Evolutionary conservation across 2,888 invertebrate genomes (phyloP).

Genomic region (Pheosia tremula): DNA sequence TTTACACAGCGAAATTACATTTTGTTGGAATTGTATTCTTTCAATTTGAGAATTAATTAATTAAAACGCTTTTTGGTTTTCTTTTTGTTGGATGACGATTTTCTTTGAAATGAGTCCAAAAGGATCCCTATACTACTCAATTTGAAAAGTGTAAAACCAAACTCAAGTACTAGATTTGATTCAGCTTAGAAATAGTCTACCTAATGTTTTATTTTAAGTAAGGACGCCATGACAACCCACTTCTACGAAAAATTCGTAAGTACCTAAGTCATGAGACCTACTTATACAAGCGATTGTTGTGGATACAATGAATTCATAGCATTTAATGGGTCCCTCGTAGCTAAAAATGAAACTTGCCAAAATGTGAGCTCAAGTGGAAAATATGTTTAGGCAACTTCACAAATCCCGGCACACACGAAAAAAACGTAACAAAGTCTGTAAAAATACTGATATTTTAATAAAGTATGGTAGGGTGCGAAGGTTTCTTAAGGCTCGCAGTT

Average conservation of each 20-base stretch:
- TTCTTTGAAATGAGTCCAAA: neutral
- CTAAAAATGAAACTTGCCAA: neutral
- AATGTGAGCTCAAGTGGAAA: neutral
- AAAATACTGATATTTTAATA: conserved; percentile 40
- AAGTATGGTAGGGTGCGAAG: conserved; percentile 20
- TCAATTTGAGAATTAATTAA: neutral
- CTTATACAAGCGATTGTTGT: too few relatives aligned
- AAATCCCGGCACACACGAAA: conserved; percentile 9
- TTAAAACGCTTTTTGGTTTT: neutral
- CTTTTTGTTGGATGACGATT: neutral
- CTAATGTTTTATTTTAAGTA: too few relatives aligned
- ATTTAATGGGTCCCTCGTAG: neutral
- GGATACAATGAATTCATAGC: neutral
- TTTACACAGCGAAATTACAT: neutral
- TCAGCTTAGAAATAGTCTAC: too few relatives aligned
- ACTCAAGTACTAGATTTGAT: too few relatives aligned
- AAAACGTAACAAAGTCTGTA: conserved; percentile 42
- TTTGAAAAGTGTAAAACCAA: too few relatives aligned
- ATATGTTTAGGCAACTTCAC: neutral
- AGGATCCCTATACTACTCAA: too few relatives aligned
- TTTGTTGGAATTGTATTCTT: neutral
- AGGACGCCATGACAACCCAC: too few relatives aligned
- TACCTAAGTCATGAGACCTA: too few relatives aligned
- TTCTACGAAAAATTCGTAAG: too few relatives aligned
- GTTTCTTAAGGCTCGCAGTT: conserved; percentile 16